Evolutionary conservation across 2,888 invertebrate genomes (phyloP), one percentile per base, ranked within the genome.

Genomic region (Chrysolina haemoptera): DNA sequence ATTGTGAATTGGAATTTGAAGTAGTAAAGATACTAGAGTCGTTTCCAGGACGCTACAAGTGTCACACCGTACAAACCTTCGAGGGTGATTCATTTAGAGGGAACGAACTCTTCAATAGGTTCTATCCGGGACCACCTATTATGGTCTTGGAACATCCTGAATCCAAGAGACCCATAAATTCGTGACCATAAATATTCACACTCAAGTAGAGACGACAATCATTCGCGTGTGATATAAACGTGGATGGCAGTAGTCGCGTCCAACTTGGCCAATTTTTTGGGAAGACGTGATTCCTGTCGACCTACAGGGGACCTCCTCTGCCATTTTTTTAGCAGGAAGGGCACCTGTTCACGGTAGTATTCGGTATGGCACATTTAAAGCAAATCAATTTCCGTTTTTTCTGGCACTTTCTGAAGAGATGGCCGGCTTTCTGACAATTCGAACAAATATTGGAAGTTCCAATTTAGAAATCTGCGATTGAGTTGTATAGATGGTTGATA

Each of bases 101-200:
- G 50, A 50, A 50, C 6, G 16, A 66, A 27, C 27, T 14, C 9
- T 50, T 66, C 66, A 66, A 48, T 35, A 66, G 48, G 35, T 40
- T 48, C 66, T 50, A 66, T 27, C 66, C 20, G n/a, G 48, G 66
- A 12, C 66, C 48, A 22, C 66, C 66, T n/a, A 66, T 48, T 20
- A 53, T 1, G 3, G 66, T 66, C 48, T 46, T 66, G 48, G 66
- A 66, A 12, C 66, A 66, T 10, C 50, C 66, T 3, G 50, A 35
- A 16, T 63, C 63, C 35, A 66, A 35, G 0, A 50, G 66, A 66
- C 66, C 43, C 50, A 66, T 4, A 11, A 66, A 27, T 6, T 50
- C 53, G 1, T 20, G 16, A 8, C 66, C 66, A 22, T 35, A 66
- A 2, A 66, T 53, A n/a, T 50, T 53, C 11, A 66, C 66, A 22